Evolutionary conservation across 2,113 vertebrate genomes (phyloP).

Genomic region (Syngnathus scovelli): DNA sequence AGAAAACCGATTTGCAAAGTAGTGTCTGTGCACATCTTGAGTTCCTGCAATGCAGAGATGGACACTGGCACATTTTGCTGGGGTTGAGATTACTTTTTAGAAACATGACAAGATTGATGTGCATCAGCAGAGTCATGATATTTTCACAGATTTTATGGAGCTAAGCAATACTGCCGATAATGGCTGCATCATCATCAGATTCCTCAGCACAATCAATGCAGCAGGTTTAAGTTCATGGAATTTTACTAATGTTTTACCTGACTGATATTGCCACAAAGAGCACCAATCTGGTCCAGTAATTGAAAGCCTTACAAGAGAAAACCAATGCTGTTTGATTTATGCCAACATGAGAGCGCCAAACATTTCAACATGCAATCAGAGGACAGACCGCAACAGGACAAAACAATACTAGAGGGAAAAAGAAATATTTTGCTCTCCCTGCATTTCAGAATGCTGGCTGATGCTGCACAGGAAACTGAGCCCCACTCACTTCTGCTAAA

Average conservation of each 20-base stretch:
- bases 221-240: background rate
- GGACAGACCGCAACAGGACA: constrained; percentile 42
- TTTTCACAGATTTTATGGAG: constrained; percentile 4
- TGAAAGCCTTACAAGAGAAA: constrained; percentile 17
- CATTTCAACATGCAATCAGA: constrained; percentile 39
- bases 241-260: constrained; percentile 1
- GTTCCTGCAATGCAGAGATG: no score
- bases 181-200: background rate
- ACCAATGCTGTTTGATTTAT: constrained; percentile 39
- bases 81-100: background rate
- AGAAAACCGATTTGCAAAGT: no score
- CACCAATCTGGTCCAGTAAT: constrained; percentile 23
- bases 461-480: no score
- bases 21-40: no score
- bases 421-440: constrained; percentile 32
- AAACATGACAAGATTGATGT: background rate
- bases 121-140: constrained; percentile 10
- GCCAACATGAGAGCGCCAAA: constrained; percentile 39
- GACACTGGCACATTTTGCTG: no score
- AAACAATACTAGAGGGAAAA: constrained; percentile 47
- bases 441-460: constrained; percentile 3
- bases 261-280: constrained; percentile 22
- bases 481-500: no score
- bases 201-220: background rate
- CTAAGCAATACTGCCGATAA: constrained; percentile 1